These are phyloP conservation scores for Tiaroga cobitis DNA, from an alignment of 2,797 vertebrate species.

Conservation along the genomic window DNA sequence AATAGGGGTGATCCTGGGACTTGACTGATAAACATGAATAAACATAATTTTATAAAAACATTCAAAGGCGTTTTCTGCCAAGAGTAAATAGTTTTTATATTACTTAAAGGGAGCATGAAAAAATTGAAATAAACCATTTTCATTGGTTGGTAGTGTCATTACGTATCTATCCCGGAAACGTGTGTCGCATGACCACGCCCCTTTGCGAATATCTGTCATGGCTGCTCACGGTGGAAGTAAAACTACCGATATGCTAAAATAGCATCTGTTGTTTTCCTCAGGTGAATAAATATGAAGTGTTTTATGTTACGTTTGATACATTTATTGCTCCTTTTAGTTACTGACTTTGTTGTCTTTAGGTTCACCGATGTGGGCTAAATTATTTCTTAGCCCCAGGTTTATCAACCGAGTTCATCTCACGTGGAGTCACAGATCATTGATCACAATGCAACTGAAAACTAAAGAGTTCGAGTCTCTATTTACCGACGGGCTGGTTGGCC, in stretches of 20 bases:
- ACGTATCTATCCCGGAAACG: background rate
- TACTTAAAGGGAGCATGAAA: background rate
- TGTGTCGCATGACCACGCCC: background rate
- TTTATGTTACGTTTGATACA: background rate
- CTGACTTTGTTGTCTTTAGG: background rate
- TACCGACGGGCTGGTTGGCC: constrained; percentile 84
- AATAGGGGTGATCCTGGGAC: background rate
- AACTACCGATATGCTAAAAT: background rate
- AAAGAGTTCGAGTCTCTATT: constrained; percentile 89
- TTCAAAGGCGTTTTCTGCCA: background rate
- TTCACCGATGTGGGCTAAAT: constrained; percentile 76
- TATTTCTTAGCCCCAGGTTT: constrained; percentile 59
- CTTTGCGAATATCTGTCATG: background rate
- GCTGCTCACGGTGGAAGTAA: background rate
- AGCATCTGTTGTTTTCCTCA: background rate
- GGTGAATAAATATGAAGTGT: background rate
- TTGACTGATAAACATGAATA: background rate
- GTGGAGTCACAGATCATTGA: constrained; percentile 69
- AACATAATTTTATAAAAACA: background rate
- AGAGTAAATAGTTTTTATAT: background rate
- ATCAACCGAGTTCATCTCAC: constrained; percentile 53
- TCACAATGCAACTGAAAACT: constrained; percentile 87
- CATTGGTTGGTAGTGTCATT: background rate
- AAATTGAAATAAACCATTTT: background rate
- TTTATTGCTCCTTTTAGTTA: background rate